A percentile compares a stretch with the other conserved stretches of the same genome.
Conservation (phyloP, 92 coral and sea anemone species). For the Isaurus tuberculatus region DNA sequence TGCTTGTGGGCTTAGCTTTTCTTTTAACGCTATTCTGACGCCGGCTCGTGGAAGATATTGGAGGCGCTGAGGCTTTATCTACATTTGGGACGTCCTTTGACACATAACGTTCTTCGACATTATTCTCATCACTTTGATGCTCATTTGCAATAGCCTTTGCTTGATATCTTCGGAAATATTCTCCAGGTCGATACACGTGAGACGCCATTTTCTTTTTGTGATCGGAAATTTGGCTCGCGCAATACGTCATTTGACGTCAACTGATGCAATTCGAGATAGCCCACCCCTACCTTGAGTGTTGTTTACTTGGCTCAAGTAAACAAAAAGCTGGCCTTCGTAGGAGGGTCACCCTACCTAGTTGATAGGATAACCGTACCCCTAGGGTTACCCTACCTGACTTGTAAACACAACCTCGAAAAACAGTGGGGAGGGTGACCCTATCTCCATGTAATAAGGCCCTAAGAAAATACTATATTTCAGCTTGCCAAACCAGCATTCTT, state of each 20-base stretch:
- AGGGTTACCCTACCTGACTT: constrained; percentile 11
- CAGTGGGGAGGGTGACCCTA: too few relatives aligned
- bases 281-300: neutral
- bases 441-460: too few relatives aligned
- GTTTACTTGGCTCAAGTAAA: constrained; percentile 20
- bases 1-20: too few relatives aligned
- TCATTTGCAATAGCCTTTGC: constrained; percentile 13
- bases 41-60: too few relatives aligned
- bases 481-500: too few relatives aligned
- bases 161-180: constrained; percentile 20
- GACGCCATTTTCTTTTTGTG: constrained; percentile 24
- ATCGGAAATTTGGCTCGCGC: constrained; percentile 17
- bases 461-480: too few relatives aligned
- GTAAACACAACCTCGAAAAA: too few relatives aligned
- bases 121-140: constrained; percentile 18
- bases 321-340: constrained; percentile 22
- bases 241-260: constrained; percentile 17
- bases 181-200: constrained; percentile 8
- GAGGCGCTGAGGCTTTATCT: constrained; percentile 5
- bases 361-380: neutral
- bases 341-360: constrained; percentile 14
- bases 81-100: constrained; percentile 7
- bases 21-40: too few relatives aligned
- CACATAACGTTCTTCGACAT: neutral
- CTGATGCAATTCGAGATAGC: neutral